Evolutionary conservation across 64 coral and sea anemone species (phyloP), one percentile per base, ranked within the genome.

Genomic region (Stylophora pistillata): DNA sequence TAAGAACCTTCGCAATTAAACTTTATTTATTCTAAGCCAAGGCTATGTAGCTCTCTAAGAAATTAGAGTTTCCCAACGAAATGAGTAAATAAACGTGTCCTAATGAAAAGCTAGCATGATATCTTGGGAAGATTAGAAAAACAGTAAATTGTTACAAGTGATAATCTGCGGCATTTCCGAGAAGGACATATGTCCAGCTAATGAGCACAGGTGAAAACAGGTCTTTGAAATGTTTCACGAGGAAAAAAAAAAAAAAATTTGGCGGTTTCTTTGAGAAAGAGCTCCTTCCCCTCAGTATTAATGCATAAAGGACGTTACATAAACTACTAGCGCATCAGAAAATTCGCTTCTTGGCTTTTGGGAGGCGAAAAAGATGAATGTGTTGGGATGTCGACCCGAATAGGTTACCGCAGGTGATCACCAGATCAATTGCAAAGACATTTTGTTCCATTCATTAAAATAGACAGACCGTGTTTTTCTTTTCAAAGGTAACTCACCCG

Each of bases 101-200:
- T 96, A 93, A 93, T 97, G 82, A 97, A 93, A 97, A 90, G 87
- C 91, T 93, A 88, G 92, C 85, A 84, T 81, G 87, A 97, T 93
- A 93, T 86, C 87, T 74, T 78, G 66, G 72, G 53, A 78, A 92
- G 94, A 78, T 86, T 58, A 88, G 82, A 70, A 93, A 89, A 93
- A 93, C 91, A 87, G 55, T 89, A 92, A 96, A 96, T 92, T 96
- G 94, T 96, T 73, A 78, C 53, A 85, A 89, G 94, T 96, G 94
- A 76, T 89, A 93, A 93, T 93, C 83, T 65, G 73, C 21, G 53
- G 64, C 54, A 74, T 73, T 85, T 17, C 53, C 28, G 63, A 56
- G 37, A 87, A 63, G 30, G 90, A 74, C 92, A 94, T 94, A 90
- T 94, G 92, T 87, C 53, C 30, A 15, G 52, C 81, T 90, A 86